Percentiles rank a stretch among this genome's conserved stretches.
These are phyloP conservation scores for Drosophila bipectinata DNA, from an alignment of 1,140 invertebrate species.

Conservation along the genomic window DNA sequence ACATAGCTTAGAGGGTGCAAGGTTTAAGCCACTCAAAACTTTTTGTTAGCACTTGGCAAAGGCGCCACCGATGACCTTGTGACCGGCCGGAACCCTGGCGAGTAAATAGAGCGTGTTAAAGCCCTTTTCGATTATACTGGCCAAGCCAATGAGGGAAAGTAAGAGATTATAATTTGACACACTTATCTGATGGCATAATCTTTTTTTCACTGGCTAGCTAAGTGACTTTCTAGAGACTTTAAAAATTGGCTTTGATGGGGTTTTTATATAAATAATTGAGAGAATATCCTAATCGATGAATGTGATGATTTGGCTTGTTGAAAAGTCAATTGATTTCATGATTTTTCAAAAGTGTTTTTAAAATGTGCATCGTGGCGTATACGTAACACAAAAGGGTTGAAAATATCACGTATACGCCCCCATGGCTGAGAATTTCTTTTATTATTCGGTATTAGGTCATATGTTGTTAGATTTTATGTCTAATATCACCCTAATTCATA, in stretches of 20 bases:
- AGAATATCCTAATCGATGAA: not conserved
- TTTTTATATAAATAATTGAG: not conserved
- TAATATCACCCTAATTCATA: not conserved
- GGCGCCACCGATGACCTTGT: constrained; percentile 65
- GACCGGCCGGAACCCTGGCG: constrained; percentile 33
- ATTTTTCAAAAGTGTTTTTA: no score
- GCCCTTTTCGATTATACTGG: constrained; percentile 9
- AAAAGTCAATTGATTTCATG: no score
- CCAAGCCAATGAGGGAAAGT: not conserved
- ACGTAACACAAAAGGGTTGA: not conserved
- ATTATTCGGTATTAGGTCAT: no score
- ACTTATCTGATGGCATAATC: not conserved
- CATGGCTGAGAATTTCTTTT: no score
- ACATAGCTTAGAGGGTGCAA: constrained; percentile 25
- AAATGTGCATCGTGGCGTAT: no score
- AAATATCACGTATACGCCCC: not conserved
- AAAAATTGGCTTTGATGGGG: not conserved
- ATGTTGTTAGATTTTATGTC: no score
- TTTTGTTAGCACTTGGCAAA: constrained; percentile 72
- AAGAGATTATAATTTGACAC: constrained; percentile 17
- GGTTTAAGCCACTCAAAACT: constrained; percentile 63
- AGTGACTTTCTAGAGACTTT: not conserved
- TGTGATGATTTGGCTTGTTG: no score
- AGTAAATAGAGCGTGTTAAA: constrained; percentile 53
- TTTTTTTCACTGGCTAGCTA: not conserved